Evolutionary conservation across 2,113 vertebrate species (phyloP).

Genomic region (Tychaedon coryphoeus): DNA sequence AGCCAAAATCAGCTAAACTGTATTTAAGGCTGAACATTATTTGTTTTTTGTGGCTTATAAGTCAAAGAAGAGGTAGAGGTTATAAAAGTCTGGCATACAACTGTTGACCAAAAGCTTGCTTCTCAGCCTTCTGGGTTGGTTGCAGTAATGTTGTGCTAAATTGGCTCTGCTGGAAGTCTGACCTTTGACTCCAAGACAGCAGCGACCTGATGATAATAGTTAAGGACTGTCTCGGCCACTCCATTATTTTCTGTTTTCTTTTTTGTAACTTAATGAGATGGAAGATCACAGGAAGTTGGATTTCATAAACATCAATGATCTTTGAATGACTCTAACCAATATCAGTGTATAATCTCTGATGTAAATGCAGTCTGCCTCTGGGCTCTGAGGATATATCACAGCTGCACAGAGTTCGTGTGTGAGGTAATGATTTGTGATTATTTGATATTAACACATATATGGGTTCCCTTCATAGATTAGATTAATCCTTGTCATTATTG

Average conservation of each 20-base stretch:
- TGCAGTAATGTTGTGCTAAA: not conserved
- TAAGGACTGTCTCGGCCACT: not conserved
- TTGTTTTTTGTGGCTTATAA: not conserved
- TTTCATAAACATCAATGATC: not conserved
- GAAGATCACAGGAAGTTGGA: not conserved
- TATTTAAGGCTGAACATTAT: not conserved
- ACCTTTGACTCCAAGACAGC: fast-evolving
- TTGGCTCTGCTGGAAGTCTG: not conserved
- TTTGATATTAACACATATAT: not conserved
- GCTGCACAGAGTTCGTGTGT: not conserved
- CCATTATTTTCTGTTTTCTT: not conserved
- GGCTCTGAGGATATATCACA: not conserved
- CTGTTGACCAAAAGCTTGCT: not conserved
- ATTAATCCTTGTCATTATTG: not conserved
- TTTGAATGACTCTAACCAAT: not conserved
- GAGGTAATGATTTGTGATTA: not conserved
- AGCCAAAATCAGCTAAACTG: not conserved
- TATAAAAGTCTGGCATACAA: not conserved
- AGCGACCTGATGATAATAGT: not conserved
- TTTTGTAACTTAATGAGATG: not conserved
- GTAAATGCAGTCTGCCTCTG: not conserved
- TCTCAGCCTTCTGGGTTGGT: not conserved
- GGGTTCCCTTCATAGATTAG: not conserved
- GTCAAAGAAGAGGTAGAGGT: not conserved
- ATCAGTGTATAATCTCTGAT: not conserved